Percentiles rank a stretch among this genome's conserved stretches.
These are phyloP conservation scores for Gopherus evgoodei DNA, from an alignment of 2,113 vertebrate species.

Conservation along the genomic window DNA sequence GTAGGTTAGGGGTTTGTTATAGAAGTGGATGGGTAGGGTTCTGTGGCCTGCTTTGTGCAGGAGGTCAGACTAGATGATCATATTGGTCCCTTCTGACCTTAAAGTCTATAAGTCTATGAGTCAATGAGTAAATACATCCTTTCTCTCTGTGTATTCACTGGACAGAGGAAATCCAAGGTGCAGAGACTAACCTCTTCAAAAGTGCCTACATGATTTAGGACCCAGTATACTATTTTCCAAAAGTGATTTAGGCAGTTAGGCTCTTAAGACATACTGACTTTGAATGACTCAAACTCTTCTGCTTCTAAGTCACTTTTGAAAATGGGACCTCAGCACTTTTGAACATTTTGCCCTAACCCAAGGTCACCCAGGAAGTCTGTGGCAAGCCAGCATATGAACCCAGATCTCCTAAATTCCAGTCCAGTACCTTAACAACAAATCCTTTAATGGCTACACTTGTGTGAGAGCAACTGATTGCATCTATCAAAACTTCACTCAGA, in stretches of 20 bases:
- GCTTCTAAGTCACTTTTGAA: neutral
- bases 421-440: neutral
- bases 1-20: too few species aligned
- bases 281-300: accelerated
- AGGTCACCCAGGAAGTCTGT: accelerated
- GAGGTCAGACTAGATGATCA: too few species aligned
- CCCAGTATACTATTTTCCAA: accelerated
- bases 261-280: neutral
- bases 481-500: neutral
- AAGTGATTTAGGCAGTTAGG: accelerated
- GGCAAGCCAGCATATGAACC: accelerated
- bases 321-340: accelerated
- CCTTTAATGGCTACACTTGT: accelerated
- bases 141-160: neutral
- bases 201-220: neutral
- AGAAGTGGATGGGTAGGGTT: too few species aligned
- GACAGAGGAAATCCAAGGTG: neutral
- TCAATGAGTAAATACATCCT: too few species aligned
- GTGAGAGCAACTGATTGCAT: accelerated
- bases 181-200: neutral
- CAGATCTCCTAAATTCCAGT: neutral
- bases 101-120: too few species aligned
- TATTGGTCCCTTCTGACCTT: too few species aligned
- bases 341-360: neutral
- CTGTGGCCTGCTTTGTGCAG: too few species aligned